Percentiles rank a stretch among this genome's conserved stretches.
phyloP scores from a whole-genome alignment of 2,113 vertebrate species.

The Scomber scombrus region DNA sequence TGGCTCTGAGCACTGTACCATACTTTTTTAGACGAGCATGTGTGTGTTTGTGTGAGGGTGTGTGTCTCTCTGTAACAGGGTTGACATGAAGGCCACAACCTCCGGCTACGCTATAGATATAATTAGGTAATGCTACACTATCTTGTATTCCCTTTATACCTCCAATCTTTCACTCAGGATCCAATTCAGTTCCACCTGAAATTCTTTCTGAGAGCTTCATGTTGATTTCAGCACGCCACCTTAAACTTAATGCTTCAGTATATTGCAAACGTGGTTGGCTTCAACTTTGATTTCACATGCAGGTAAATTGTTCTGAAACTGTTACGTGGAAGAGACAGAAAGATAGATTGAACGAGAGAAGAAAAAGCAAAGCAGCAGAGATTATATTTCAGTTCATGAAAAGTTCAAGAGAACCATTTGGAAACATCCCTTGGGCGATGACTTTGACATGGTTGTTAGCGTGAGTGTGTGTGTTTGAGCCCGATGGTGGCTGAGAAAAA shows the following conservation, averaged over 20 bases:
- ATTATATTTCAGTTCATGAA: constrained; percentile 51
- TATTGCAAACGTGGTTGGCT: no score
- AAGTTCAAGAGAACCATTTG: constrained; percentile 51
- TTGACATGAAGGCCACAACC: constrained; percentile 61
- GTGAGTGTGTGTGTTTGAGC: constrained; percentile 17
- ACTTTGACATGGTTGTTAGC: constrained; percentile 37
- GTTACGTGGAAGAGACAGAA: neutral
- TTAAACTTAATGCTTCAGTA: neutral
- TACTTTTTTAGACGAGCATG: constrained; percentile 42
- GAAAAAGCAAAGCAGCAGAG: neutral
- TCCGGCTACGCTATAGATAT: constrained; percentile 65
- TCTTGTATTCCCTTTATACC: constrained; percentile 39
- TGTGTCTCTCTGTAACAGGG: constrained; percentile 22
- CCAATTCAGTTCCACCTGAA: constrained; percentile 35
- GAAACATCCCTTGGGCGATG: constrained; percentile 18
- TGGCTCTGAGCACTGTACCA: constrained; percentile 50
- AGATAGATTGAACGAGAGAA: neutral
- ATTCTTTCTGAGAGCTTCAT: neutral
- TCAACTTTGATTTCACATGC: neutral
- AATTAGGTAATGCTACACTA: constrained; percentile 49
- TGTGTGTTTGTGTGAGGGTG: neutral
- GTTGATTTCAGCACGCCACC: neutral
- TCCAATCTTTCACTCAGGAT: constrained; percentile 26
- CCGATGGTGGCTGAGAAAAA: constrained; percentile 51
- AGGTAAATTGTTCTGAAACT: neutral